These are phyloP conservation scores for Pungitius pungitius DNA, from an alignment of 2,113 vertebrate species.

Conservation along the genomic window DNA sequence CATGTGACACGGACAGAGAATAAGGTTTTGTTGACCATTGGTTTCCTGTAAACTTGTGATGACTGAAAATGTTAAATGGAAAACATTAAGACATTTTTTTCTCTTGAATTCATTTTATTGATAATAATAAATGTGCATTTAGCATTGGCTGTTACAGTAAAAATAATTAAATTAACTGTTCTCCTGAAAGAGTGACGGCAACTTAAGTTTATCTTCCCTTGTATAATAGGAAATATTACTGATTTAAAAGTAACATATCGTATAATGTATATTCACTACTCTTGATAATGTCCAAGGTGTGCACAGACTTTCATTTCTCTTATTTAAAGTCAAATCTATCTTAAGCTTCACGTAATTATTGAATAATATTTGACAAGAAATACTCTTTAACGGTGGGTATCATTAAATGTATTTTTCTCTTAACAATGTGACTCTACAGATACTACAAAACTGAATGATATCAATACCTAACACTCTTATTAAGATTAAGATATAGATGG, in stretches of 20 bases:
- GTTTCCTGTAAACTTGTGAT: neutral
- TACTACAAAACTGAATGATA: slow-evolving; percentile 24
- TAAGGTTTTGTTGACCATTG: neutral
- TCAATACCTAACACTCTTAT: slow-evolving; percentile 32
- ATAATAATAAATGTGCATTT: slow-evolving; percentile 40
- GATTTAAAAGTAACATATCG: slow-evolving; percentile 44
- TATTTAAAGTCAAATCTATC: slow-evolving; percentile 45
- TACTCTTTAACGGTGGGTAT: slow-evolving; percentile 8
- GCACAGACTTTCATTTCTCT: slow-evolving; percentile 26
- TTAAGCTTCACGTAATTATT: slow-evolving; percentile 44
- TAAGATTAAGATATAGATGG: slow-evolving; percentile 54
- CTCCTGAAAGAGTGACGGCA: slow-evolving; percentile 26
- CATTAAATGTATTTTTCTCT: slow-evolving; percentile 39
- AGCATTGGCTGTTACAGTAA: slow-evolving; percentile 40
- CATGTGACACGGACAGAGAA: slow-evolving; percentile 14
- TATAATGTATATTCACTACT: slow-evolving; percentile 41
- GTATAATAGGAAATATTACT: slow-evolving; percentile 38
- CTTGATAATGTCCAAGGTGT: slow-evolving; percentile 28
- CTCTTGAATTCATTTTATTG: slow-evolving; percentile 54
- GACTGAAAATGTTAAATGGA: neutral
- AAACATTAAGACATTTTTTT: neutral
- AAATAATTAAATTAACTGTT: slow-evolving; percentile 27
- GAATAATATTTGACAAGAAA: slow-evolving; percentile 40
- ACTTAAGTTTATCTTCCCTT: slow-evolving; percentile 25
- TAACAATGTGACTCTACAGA: slow-evolving; percentile 28